Evolutionary conservation across 2,797 vertebrate species (phyloP).

Genomic region (Alcedo quadribrachys): DNA sequence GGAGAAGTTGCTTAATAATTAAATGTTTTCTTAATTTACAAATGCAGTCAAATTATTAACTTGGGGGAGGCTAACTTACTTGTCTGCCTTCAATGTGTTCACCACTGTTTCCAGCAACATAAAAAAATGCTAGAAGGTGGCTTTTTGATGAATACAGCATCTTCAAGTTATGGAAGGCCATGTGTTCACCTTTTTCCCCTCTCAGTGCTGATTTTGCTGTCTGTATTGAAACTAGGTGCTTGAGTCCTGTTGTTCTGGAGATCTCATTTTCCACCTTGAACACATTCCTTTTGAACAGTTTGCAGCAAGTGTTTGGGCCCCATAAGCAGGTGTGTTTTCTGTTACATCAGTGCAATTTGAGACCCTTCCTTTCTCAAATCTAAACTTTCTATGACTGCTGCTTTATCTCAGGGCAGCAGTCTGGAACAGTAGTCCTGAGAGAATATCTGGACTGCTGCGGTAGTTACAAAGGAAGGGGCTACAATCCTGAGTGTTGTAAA

Average conservation of each 20-base stretch:
- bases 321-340: slow-evolving; percentile 33
- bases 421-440: slow-evolving; percentile 20
- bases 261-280: background rate
- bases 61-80: background rate
- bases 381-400: slow-evolving; percentile 24
- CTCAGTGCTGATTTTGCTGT: background rate
- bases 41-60: background rate
- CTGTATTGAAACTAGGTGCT: background rate
- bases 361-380: background rate
- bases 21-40: background rate
- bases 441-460: background rate
- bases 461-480: slow-evolving; percentile 13
- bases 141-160: background rate
- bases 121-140: background rate
- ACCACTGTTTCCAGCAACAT: background rate
- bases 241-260: background rate
- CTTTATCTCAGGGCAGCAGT: slow-evolving; percentile 29
- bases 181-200: background rate
- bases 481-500: background rate
- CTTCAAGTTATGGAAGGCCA: background rate
- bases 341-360: slow-evolving; percentile 12
- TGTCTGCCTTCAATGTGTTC: background rate
- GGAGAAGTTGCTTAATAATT: background rate
- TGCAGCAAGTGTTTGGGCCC: background rate
- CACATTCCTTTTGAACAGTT: background rate